Evolutionary conservation across 2,888 invertebrate species (phyloP), one percentile per base, ranked within the genome.

Genomic region (Coleophora flavipennella): DNA sequence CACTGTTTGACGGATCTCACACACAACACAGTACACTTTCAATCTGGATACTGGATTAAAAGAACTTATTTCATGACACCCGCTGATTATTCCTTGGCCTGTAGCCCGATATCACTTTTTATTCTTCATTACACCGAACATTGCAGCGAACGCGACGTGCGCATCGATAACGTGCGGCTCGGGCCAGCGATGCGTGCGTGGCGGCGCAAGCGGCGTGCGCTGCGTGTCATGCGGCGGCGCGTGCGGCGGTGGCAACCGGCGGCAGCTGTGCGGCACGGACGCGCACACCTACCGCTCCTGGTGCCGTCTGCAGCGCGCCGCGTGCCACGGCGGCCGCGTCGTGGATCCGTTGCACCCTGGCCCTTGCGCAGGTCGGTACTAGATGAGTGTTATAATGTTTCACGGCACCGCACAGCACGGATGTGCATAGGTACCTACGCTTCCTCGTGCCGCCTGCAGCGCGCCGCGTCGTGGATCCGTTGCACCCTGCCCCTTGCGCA

Each of bases 361-460:
- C 37, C 87, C 89, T 50, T 92, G 92, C 51, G 71, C 74, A 73
- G 76, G 81, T 80, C 2, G 13, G 11, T 20, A n/a, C n/a, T n/a
- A n/a, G n/a, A n/a, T n/a, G n/a, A n/a, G n/a, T n/a, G n/a, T n/a
- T n/a, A n/a, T n/a, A n/a, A n/a, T n/a, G n/a, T n/a, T n/a, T n/a
- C n/a, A n/a, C 69, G 78, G 0, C 80, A 78, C 84, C 93, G 42
- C 93, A 93, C 73, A 93, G 91, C 53, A 87, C 89, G 36, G 92
- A 94, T 81, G 88, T 89, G 53, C 85, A 87, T 53, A n/a, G 79
- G 26, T 69, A 92, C 92, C 35, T 93, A 94, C 74, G 78, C 85
- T 35, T 91, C 90, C 48, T 93, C 92, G 92, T 93, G 93, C 74
- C 90, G 92, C 50, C 90, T 94, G 87, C 89, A 91, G 70, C 87